Evolutionary conservation across 1,140 invertebrate species (phyloP).

Genomic region (Ectropis grisescens): DNA sequence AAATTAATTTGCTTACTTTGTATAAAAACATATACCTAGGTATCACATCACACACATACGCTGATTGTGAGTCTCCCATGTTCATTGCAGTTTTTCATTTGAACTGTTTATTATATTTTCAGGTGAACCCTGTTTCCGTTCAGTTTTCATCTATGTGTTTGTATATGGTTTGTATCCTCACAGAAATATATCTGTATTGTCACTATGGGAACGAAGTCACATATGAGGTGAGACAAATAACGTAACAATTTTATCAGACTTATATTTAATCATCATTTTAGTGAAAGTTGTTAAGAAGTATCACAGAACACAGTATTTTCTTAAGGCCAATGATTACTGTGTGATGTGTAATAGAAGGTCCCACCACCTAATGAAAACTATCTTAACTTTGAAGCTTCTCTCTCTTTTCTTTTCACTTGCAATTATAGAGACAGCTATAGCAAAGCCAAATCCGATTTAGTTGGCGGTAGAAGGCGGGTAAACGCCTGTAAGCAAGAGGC

Average conservation of each 20-base stretch:
- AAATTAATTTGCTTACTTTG: no score
- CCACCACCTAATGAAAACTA: not conserved
- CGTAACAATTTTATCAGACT: not conserved
- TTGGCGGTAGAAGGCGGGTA: not conserved
- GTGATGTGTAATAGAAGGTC: not conserved
- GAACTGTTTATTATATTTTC: no score
- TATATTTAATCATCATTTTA: not conserved
- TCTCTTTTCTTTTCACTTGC: no score
- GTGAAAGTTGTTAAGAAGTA: not conserved
- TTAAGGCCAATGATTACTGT: not conserved
- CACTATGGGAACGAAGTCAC: slow-evolving; percentile 37
- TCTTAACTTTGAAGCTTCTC: no score
- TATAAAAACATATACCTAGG: no score
- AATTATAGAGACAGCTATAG: no score
- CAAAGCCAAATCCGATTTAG: no score
- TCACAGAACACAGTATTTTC: not conserved
- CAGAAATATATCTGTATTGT: slow-evolving; percentile 32
- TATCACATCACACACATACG: no score
- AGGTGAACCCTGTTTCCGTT: slow-evolving; percentile 30
- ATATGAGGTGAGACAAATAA: slow-evolving; percentile 21
- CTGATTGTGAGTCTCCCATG: no score
- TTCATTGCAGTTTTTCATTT: no score
- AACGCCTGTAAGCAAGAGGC: not conserved
- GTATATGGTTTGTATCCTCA: slow-evolving; percentile 34
- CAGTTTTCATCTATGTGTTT: slow-evolving; percentile 36